These are phyloP conservation scores for Odontomyia ornata DNA, from an alignment of 2,888 invertebrate species.

Conservation along the genomic window DNA sequence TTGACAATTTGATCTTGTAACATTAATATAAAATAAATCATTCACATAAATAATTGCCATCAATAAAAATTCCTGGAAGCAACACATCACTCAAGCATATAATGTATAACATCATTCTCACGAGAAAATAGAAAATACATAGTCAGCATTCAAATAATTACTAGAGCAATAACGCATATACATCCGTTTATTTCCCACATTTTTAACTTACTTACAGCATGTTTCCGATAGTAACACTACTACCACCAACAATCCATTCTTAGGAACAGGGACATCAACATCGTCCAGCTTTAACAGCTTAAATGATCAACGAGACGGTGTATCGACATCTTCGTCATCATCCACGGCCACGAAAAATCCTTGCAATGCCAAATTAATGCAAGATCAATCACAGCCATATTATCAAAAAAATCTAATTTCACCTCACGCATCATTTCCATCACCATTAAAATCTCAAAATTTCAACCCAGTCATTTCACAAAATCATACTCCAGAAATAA, in stretches of 20 bases:
- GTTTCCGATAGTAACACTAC: conserved; percentile 54
- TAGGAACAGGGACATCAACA: conserved; percentile 58
- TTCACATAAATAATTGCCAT: too few relatives aligned
- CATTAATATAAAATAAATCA: too few relatives aligned
- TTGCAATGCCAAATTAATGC: conserved; percentile 48
- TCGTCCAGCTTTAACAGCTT: conserved; percentile 49
- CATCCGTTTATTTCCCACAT: too few relatives aligned
- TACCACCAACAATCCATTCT: conserved; percentile 58
- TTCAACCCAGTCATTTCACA: background rate
- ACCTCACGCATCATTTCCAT: conserved; percentile 53
- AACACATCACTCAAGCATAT: too few relatives aligned
- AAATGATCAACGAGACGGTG: conserved; percentile 50
- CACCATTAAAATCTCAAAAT: conserved; percentile 47
- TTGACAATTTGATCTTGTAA: too few relatives aligned
- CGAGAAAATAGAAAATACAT: too few relatives aligned
- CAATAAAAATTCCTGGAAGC: too few relatives aligned
- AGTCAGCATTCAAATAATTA: too few relatives aligned
- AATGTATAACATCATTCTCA: too few relatives aligned
- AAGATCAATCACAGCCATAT: conserved; percentile 53
- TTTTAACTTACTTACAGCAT: conserved; percentile 46
- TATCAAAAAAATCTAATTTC: conserved; percentile 45
- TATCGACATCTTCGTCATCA: conserved; percentile 48
- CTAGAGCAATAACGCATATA: too few relatives aligned
- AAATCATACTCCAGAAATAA: background rate
- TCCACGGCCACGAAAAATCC: conserved; percentile 52